Evolutionary conservation across 2,888 invertebrate species (phyloP), one percentile per base, ranked within the genome.

Genomic region (Isoperla grammatica): DNA sequence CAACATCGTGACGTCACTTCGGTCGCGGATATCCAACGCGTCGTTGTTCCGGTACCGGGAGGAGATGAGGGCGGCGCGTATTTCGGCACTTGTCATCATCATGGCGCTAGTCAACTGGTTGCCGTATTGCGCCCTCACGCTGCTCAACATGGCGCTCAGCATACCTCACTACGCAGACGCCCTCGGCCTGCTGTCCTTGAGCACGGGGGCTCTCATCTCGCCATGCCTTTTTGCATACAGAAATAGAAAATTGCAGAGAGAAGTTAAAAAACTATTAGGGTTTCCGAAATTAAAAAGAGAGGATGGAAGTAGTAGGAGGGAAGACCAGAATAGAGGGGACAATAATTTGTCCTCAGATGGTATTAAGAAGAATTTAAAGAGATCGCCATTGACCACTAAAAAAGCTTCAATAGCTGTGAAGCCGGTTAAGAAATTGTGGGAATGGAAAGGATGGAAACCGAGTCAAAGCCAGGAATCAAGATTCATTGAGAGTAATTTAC

Each of bases 41-140:
- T 88, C 89, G 48, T 79, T 90, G 63, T 90, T 91, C 75, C 82
- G 87, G 69, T 90, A 92, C 72, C 81, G 91, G 57, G 94, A 94
- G 72, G 94, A 94, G 76, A 89, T 91, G 66, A 82, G 92, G 65
- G 91, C 94, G 1, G 94, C 92, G 8, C 85, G 91, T 65, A 90
- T 94, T 56, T 91, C 91, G 70, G 85, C 86, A 50, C 73, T 89
- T 63, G 89, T 90, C 64, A 83, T 88, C 70, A 80, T 87, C 39
- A 86, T 89, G 74, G 83, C 80, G 56, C 72, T 79, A 11, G 71
- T 79, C 37, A 81, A 81, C 67, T 82, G 81, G 81, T 72, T 79
- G 13, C 81, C 81, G 0, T 80, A 79, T 68, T 74, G 75, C 15
- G 66, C 73, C 15, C 48, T 73, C 73, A 61, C 68, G 69, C 12